Percentiles rank a stretch among this genome's conserved stretches.
phyloP scores from a whole-genome alignment of 1,140 invertebrate genomes.

The Drosophila elegans region DNA sequence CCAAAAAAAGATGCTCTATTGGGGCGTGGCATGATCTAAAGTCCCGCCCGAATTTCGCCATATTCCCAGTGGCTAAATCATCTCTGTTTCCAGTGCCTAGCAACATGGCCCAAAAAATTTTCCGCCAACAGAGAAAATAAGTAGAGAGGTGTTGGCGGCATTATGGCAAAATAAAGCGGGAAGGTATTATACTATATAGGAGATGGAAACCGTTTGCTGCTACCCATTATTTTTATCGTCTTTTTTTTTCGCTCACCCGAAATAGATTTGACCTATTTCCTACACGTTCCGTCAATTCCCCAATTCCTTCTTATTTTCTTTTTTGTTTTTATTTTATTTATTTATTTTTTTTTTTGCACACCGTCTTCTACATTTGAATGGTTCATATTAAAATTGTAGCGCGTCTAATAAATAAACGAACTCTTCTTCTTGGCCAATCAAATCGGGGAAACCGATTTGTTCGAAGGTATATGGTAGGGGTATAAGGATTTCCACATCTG shows the following conservation, averaged over 20 bases:
- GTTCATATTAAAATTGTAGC: slow-evolving; percentile 59
- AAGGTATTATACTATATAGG: slow-evolving; percentile 8
- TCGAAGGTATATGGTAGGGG: not conserved
- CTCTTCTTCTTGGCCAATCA: slow-evolving; percentile 14
- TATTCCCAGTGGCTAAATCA: slow-evolving; percentile 20
- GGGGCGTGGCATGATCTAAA: not conserved
- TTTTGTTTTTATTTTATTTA: no score
- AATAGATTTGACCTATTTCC: slow-evolving; percentile 79
- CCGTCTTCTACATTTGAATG: slow-evolving; percentile 40
- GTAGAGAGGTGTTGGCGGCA: slow-evolving; percentile 33
- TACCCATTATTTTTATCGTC: slow-evolving; percentile 66
- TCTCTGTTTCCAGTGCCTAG: slow-evolving; percentile 25
- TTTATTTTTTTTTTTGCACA: slow-evolving; percentile 30
- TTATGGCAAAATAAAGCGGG: slow-evolving; percentile 26
- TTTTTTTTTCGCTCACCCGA: slow-evolving; percentile 45
- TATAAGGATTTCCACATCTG: not conserved
- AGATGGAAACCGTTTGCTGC: slow-evolving; percentile 57
- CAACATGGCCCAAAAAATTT: slow-evolving; percentile 50
- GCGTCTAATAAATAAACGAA: slow-evolving; percentile 52
- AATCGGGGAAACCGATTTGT: slow-evolving; percentile 6
- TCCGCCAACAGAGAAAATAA: slow-evolving; percentile 35
- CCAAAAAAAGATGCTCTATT: not conserved
- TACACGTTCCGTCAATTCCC: slow-evolving; percentile 58
- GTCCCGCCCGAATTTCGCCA: slow-evolving; percentile 12
- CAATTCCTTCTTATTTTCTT: slow-evolving; percentile 12